phyloP scores from a whole-genome alignment of 2,797 vertebrate genomes.

The Denticeps clupeoides region DNA sequence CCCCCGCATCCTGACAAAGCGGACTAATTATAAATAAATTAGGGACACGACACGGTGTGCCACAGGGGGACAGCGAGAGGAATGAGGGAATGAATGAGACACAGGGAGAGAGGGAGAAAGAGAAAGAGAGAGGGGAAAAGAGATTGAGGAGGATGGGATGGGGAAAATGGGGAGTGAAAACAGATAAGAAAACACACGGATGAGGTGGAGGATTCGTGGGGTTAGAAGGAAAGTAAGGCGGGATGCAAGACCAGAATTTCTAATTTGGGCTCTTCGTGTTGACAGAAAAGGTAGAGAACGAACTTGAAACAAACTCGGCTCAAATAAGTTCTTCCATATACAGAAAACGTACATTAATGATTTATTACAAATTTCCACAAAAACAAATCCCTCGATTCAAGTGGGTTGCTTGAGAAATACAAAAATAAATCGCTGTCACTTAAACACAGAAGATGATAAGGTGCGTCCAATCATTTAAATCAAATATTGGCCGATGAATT shows the following conservation, averaged over 20 bases:
- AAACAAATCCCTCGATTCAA: neutral
- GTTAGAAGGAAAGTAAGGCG: slow-evolving; percentile 33
- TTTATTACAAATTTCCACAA: slow-evolving; percentile 1
- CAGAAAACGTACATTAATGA: no score
- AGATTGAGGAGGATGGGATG: neutral
- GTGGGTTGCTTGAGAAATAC: no score
- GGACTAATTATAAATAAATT: slow-evolving; percentile 79
- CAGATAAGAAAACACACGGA: slow-evolving; percentile 61
- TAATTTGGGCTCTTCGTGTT: slow-evolving; percentile 20
- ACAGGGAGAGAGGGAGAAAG: slow-evolving; percentile 45
- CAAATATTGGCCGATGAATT: neutral
- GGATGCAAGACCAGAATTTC: slow-evolving; percentile 31
- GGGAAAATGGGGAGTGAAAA: slow-evolving; percentile 38
- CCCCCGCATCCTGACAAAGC: slow-evolving; percentile 66
- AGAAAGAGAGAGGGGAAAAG: slow-evolving; percentile 16
- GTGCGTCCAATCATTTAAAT: neutral
- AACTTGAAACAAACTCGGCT: slow-evolving; percentile 13
- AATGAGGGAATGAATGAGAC: slow-evolving; percentile 54
- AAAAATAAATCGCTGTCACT: no score
- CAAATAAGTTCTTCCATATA: no score
- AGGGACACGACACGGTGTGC: slow-evolving; percentile 67
- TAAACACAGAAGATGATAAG: neutral
- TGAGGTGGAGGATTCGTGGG: slow-evolving; percentile 47
- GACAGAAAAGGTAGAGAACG: neutral
- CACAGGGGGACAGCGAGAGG: slow-evolving; percentile 59